Evolutionary conservation across 2,797 vertebrate genomes (phyloP), one percentile per base, ranked within the genome.

Genomic region (Staurois parvus): DNA sequence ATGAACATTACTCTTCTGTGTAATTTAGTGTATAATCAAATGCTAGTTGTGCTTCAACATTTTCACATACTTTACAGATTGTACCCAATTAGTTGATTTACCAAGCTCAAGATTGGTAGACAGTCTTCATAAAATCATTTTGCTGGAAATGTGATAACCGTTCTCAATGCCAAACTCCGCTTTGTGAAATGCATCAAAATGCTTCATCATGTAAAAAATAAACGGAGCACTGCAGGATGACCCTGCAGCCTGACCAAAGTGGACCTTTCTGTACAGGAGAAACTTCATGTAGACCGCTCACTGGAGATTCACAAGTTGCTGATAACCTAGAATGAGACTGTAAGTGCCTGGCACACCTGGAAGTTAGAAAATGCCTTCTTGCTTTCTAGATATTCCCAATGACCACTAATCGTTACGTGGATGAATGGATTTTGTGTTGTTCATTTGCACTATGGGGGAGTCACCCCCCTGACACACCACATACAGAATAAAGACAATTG

Each of bases 381-480:
- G 42, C 79, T 52, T 85, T 67, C 80, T 83, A 74, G 17, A 83
- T 73, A 77, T 77, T 83, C 68, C 62, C 73, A 40, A 79, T 87
- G 76, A 87, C 85, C 85, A 87, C 85, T 87, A 87, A 87, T 68
- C 76, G 76, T 68, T 56, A 30, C 68, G 29, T 79, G 59, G 81
- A 62, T 62, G n/a, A 79, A 87, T 69, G 80, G 75, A 87, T 83
- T 87, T 45, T 83, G 45, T 68, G 42, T 87, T 87, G 67, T 87
- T 87, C 85, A 83, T 87, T 87, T 87, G 85, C 85, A 87, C 85
- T 87, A 87, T 79, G 67, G 67, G 67, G 76, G 74, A 62, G 48
- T 62, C 19, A 73, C 29, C 81, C 74, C 75, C 48, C 48, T 3
- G 40, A 83, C 67, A 73, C 85, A 83, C 76, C 32, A 87, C 34